These are phyloP conservation scores for Dryomyza anilis DNA, from an alignment of 2,888 invertebrate species.

Conservation along the genomic window DNA sequence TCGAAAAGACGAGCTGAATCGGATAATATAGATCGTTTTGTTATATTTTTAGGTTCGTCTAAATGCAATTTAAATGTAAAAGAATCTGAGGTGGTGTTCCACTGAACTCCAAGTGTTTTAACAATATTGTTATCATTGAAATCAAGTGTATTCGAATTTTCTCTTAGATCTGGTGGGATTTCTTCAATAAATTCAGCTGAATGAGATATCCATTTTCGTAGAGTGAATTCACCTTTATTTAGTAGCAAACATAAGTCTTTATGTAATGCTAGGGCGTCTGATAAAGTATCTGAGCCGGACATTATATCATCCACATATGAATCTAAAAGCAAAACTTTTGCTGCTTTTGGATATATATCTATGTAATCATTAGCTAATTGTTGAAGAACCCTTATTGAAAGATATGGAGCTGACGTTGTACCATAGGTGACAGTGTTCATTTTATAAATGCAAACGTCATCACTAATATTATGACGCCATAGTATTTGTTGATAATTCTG, in stretches of 20 bases:
- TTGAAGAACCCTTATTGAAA: constrained; percentile 23
- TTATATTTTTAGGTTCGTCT: not conserved
- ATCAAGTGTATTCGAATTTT: constrained; percentile 8
- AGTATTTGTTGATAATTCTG: constrained; percentile 32
- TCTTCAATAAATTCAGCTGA: not conserved
- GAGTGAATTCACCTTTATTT: constrained; percentile 15
- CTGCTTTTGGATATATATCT: constrained; percentile 7
- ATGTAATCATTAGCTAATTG: constrained; percentile 24
- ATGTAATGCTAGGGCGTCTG: constrained; percentile 13
- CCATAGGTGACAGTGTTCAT: constrained; percentile 30
- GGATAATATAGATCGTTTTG: not conserved
- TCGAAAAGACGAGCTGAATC: constrained; percentile 11
- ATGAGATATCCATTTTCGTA: constrained; percentile 26
- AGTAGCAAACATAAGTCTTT: constrained; percentile 20
- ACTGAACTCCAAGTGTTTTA: constrained; percentile 19
- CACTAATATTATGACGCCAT: constrained; percentile 16
- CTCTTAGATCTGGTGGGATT: constrained; percentile 15
- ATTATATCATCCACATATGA: constrained; percentile 29
- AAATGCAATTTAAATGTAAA: constrained; percentile 20
- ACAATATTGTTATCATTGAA: constrained; percentile 5
- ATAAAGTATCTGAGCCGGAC: constrained; percentile 21
- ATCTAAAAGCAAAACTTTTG: constrained; percentile 16
- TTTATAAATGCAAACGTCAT: constrained; percentile 28
- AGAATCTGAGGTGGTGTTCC: constrained; percentile 22
- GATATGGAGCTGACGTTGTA: constrained; percentile 19